phyloP scores from a whole-genome alignment of 2,797 vertebrate species.

The Parauchenoglanis punctatus region DNA sequence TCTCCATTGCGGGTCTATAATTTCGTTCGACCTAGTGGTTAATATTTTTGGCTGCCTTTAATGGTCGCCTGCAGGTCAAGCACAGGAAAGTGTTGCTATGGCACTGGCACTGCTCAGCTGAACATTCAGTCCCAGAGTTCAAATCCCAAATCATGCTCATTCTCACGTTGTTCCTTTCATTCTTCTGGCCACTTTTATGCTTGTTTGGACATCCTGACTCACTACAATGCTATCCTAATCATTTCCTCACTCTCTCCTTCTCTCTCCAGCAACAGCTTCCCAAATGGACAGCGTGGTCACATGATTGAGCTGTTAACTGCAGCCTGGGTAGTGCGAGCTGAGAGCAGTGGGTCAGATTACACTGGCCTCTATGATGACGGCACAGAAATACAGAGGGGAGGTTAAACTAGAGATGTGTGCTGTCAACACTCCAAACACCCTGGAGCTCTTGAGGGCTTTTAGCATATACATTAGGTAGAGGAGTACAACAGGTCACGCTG shows the following conservation, averaged over 20 bases:
- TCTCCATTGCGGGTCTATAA: background rate
- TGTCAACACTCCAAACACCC: slow-evolving; percentile 60
- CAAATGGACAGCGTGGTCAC: slow-evolving; percentile 73
- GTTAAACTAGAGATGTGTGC: slow-evolving; percentile 64
- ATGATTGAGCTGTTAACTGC: slow-evolving; percentile 65
- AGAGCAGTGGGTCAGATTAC: slow-evolving; percentile 8
- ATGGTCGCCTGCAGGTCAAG: slow-evolving; percentile 31
- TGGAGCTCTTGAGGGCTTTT: slow-evolving; percentile 31
- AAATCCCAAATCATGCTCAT: background rate
- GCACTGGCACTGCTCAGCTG: slow-evolving; percentile 12
- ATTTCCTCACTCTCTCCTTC: slow-evolving; percentile 22
- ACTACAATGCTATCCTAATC: background rate
- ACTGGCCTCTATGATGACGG: slow-evolving; percentile 65
- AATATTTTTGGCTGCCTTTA: background rate
- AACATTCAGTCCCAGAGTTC: background rate
- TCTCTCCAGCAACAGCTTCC: slow-evolving; percentile 80
- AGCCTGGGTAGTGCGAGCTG: slow-evolving; percentile 57
- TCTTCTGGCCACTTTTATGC: background rate
- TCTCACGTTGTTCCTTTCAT: slow-evolving; percentile 14
- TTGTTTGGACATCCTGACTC: slow-evolving; percentile 7
- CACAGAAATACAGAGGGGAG: slow-evolving; percentile 68
- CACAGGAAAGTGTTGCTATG: slow-evolving; percentile 40
- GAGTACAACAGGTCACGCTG: background rate
- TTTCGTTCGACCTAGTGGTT: background rate
- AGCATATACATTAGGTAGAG: slow-evolving; percentile 19